Evolutionary conservation across 2,797 vertebrate species (phyloP), one percentile per base, ranked within the genome.

Genomic region (Smutsia temminckii): DNA sequence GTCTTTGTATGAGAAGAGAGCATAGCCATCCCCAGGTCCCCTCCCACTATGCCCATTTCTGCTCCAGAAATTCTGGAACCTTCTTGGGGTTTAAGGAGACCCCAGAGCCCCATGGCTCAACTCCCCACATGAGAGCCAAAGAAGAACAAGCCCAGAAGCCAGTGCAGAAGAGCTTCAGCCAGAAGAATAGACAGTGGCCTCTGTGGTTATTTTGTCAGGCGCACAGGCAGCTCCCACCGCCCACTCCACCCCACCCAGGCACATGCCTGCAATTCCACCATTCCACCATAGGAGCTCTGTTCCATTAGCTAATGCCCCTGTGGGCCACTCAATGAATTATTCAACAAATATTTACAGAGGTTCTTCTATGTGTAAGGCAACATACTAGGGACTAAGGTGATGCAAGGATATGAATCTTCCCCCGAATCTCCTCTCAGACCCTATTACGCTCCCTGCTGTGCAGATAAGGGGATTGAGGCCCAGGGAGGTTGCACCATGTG

Each of bases 31-130:
- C 32, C 9, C 29, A 77, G 25, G 18, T 34, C 20, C 25, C 49
- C 34, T n/a, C 49, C 25, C 46, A 79, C 80, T 10, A 4, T n/a
- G 61, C 21, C n/a, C 17, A 29, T 46, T 74, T 85, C 77, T 85
- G 72, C 74, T 92, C 57, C 83, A 91, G 68, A 95, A 90, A 85
- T 68, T 79, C 74, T 66, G 9, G 77, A 92, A 20, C 37, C 29
- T 77, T 85, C 63, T 27, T 68, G 29, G 72, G 57, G 32, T 6
- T 77, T 80, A 72, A 89, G n/a, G 91, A 89, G 32, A 7, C 42
- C 64, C n/a, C 25, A 64, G 75, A 51, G 53, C 4, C 57, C 49
- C 10, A 13, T 25, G 17, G 25, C 34, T 75, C 57, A 14, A 23
- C 4, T n/a, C 7, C 51, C 23, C 64, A 21, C 18, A 10, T 32